Conservation (phyloP, 1,140 invertebrate genomes). For the Drosophila ercepeae region DNA sequence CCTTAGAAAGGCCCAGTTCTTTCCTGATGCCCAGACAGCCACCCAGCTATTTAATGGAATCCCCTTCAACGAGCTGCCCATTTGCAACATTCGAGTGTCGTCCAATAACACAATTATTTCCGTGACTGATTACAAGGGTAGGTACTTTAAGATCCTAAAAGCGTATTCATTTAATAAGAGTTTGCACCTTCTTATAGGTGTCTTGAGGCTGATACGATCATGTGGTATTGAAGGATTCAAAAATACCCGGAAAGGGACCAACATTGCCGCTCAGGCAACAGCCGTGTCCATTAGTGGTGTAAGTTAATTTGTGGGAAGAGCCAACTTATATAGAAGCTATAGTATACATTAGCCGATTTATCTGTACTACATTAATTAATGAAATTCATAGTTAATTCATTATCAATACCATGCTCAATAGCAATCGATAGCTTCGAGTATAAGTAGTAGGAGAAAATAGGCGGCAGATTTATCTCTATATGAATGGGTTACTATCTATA, state of each 20-base stretch:
- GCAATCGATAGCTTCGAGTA: no score
- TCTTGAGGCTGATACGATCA: conserved; percentile 86
- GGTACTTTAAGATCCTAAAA: neutral
- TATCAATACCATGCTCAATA: no score
- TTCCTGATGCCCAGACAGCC: conserved; percentile 90
- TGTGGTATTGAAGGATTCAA: conserved; percentile 97
- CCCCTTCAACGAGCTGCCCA: conserved; percentile 91
- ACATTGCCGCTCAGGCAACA: conserved; percentile 97
- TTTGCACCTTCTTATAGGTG: conserved; percentile 79
- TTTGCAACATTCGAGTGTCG: conserved; percentile 91
- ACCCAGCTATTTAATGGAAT: conserved; percentile 90
- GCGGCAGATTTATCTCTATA: no score
- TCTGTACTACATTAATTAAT: no score
- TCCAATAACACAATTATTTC: conserved; percentile 95
- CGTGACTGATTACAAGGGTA: conserved; percentile 89
- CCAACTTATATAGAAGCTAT: no score
- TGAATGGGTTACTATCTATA: no score
- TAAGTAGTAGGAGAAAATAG: no score
- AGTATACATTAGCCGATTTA: no score
- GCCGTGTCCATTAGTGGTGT: conserved; percentile 87
- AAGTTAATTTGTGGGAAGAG: conserved; percentile 18
- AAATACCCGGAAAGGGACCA: conserved; percentile 97
- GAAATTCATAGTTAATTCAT: no score
- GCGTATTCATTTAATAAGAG: neutral
- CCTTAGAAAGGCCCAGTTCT: conserved; percentile 88